A percentile compares a stretch with the other conserved stretches of the same genome.
Conservation (phyloP, 2,888 invertebrate genomes). For the Habrosyne pyritoides region DNA sequence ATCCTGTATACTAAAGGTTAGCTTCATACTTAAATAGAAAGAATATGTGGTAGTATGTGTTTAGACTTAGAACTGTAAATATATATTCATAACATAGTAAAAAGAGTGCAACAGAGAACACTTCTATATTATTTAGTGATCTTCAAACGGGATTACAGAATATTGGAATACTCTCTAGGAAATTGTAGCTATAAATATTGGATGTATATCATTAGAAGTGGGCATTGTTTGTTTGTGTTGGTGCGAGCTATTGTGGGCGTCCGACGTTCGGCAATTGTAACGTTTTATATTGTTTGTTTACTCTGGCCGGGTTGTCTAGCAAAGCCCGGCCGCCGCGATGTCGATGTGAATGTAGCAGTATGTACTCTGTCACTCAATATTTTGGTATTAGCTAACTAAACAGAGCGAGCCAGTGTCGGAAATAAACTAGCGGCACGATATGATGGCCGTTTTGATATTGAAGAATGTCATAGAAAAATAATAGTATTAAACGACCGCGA, state of each 20-base stretch:
- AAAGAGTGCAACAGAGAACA: too few relatives aligned
- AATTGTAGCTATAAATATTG: background rate
- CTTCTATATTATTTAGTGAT: background rate
- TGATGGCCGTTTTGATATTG: too few relatives aligned
- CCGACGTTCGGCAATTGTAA: conserved; percentile 30
- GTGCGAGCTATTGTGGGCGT: conserved; percentile 31
- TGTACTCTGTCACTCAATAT: conserved; percentile 7
- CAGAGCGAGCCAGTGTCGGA: too few relatives aligned
- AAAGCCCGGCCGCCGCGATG: background rate
- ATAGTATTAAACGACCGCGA: too few relatives aligned
- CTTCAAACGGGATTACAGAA: conserved; percentile 5
- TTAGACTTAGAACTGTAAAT: too few relatives aligned
- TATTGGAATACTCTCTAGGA: background rate
- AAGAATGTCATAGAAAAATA: too few relatives aligned
- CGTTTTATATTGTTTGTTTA: conserved; percentile 41
- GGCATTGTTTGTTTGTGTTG: conserved; percentile 36
- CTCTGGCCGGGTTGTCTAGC: background rate
- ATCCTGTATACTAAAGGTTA: too few relatives aligned
- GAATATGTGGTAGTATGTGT: too few relatives aligned
- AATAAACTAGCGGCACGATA: too few relatives aligned
- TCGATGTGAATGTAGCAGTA: conserved; percentile 17
- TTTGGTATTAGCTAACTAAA: conserved; percentile 9
- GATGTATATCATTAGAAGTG: conserved; percentile 13
- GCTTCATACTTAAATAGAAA: too few relatives aligned
- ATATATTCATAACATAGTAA: too few relatives aligned